Conservation (phyloP, 2,113 vertebrate species). For the Platanista minor region DNA sequence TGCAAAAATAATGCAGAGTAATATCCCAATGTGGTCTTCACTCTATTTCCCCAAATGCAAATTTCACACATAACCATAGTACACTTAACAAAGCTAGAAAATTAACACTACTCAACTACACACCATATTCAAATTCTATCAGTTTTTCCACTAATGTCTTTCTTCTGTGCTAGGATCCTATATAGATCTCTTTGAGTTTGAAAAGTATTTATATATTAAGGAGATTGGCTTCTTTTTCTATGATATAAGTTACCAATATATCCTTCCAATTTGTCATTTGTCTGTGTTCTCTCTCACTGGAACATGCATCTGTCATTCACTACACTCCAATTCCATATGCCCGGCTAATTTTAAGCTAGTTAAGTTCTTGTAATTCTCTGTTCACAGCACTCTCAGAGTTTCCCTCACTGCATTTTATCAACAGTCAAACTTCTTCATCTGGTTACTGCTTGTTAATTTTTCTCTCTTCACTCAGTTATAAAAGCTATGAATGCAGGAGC, state of each 20-base stretch:
- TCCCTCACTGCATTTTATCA: neutral
- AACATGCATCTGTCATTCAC: neutral
- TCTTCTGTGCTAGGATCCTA: neutral
- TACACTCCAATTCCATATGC: neutral
- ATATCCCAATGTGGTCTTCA: fast-evolving
- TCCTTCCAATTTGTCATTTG: neutral
- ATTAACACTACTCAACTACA: neutral
- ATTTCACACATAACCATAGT: neutral
- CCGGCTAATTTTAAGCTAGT: neutral
- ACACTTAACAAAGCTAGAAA: neutral
- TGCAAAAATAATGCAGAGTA: neutral
- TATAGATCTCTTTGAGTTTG: neutral
- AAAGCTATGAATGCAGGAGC: neutral
- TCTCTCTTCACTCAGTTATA: neutral
- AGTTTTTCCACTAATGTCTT: neutral
- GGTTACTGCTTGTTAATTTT: neutral
- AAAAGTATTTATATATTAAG: neutral
- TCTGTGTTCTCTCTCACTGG: neutral
- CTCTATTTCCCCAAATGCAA: neutral
- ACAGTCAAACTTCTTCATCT: neutral
- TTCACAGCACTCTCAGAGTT: neutral
- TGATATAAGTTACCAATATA: neutral
- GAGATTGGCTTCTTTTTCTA: neutral
- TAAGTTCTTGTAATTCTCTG: neutral
- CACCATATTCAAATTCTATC: neutral